phyloP scores from a whole-genome alignment of 1,140 invertebrate genomes.

The Hyposmocoma kahamanoa region DNA sequence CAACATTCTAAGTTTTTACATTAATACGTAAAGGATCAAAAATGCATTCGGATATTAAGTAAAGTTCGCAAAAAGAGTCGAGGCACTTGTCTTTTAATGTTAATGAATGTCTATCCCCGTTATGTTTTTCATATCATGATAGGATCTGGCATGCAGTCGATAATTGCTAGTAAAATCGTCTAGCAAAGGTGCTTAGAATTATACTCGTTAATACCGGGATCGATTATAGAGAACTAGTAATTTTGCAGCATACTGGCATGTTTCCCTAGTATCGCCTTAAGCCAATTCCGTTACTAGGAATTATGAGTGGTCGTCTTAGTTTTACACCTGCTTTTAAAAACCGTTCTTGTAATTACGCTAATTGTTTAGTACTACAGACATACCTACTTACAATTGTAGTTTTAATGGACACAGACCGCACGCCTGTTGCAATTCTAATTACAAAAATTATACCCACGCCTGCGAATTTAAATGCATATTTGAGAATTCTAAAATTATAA shows the following conservation, averaged over 20 bases:
- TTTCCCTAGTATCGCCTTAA: slow-evolving; percentile 60
- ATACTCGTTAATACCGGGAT: slow-evolving; percentile 33
- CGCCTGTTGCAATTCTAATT: not conserved
- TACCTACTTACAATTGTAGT: slow-evolving; percentile 5
- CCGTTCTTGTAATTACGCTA: slow-evolving; percentile 61
- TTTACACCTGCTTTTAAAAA: slow-evolving; percentile 63
- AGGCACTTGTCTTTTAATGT: too few relatives aligned
- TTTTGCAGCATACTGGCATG: slow-evolving; percentile 58
- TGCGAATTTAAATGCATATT: not conserved
- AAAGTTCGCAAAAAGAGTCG: too few relatives aligned
- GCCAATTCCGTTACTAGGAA: slow-evolving; percentile 64
- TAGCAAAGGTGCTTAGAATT: slow-evolving; percentile 57
- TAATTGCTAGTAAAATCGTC: slow-evolving; percentile 48
- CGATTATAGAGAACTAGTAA: slow-evolving; percentile 58
- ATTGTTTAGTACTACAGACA: slow-evolving; percentile 33
- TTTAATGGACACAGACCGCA: not conserved
- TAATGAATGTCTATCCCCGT: too few relatives aligned
- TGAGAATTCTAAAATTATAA: not conserved
- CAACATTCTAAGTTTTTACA: too few relatives aligned
- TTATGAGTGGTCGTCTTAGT: slow-evolving; percentile 54
- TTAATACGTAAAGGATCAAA: too few relatives aligned
- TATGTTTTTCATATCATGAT: not conserved
- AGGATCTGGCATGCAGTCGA: slow-evolving; percentile 26
- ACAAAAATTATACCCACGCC: not conserved
- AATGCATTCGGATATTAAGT: too few relatives aligned